Evolutionary conservation across 1,140 invertebrate genomes (phyloP), one percentile per base, ranked within the genome.

Genomic region (Drosophila ercepeae): DNA sequence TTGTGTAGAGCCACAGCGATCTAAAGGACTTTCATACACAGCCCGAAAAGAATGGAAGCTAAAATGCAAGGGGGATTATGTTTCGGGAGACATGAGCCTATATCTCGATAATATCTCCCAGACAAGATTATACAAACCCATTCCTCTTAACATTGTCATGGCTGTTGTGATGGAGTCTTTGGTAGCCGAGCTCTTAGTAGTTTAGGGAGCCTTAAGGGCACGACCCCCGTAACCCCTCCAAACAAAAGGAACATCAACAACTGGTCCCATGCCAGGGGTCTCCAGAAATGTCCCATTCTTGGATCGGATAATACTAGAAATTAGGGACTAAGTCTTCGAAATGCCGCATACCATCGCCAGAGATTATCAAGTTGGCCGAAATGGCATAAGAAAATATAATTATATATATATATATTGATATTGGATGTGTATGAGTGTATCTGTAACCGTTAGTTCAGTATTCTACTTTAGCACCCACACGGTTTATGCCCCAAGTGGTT

Each of bases 251-350:
- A 42, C 39, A 41, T 16, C 13, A 41, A 8, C 13, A 16, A 41
- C 4, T 16, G 13, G 39, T 4, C 13, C 14, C 14, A 16, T 25
- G 27, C 14, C 21, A 7, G 29, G 45, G 44, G 29, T 49, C 54
- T 1, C 7, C 16, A 19, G 13, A 19, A 16, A 50, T 2, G 23
- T 36, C 0, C 23, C 4, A 13, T 16, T 45, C 61, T 67, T 34
- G 64, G 39, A 67, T 65, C 60, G 63, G 60, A 52, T 65, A 67
- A 53, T 53, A 53, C 36, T 67, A 67, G 60, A 34, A 53, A 67
- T 36, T 67, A 67, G 60, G 13, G 34, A 64, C 45, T 53, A 67
- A 67, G 60, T 45, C 63, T 32, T 42, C 29, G 9, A 25, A 44
- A 54, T 42, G 21, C 59, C 14, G 60, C 34, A 23, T 50, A 34